Evolutionary conservation across 1,140 invertebrate species (phyloP), one percentile per base, ranked within the genome.

Genomic region (Leptonema lineaticorne): DNA sequence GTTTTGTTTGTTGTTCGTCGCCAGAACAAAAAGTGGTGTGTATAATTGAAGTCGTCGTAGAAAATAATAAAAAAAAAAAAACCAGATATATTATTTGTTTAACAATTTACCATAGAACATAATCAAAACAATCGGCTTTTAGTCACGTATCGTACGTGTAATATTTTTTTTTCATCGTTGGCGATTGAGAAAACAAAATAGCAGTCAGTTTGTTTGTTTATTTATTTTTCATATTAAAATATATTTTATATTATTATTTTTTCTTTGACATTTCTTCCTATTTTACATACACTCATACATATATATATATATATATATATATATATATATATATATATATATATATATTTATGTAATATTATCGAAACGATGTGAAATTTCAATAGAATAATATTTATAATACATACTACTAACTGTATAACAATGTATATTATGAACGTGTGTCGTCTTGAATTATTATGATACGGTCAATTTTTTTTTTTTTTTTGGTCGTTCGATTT

Each of bases 21-120:
- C 50, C n/a, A n/a, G 50, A 26, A 24, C 24, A 53, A 11, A 53
- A 20, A 48, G 20, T 9, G n/a, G 20, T 22, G 46, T 22, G 27
- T n/a, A 26, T 20, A 53, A 53, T 53, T 26, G 50, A 53, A 53
- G 50, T 53, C 27, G 50, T 53, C 27, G 50, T n/a, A n/a, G n/a
- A n/a, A n/a, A n/a, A n/a, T n/a, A n/a, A n/a, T n/a, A n/a, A n/a
- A n/a, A n/a, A 53, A 20, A 11, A 24, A 24, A 41, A 53, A 53
- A 53, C 50, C 50, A 53, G 50, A 53, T 53, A 53, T 26, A 24
- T 20, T 53, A 24, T 53, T 53, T 53, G 50, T 53, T 53, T 53
- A 26, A 53, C 11, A 53, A 53, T 53, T n/a, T 53, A 53, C 50
- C 50, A 53, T 53, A 8, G 50, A 22, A 53, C 50, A 53, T 53